Evolutionary conservation across 2,888 invertebrate genomes (phyloP).

Genomic region (Tipula unca): DNA sequence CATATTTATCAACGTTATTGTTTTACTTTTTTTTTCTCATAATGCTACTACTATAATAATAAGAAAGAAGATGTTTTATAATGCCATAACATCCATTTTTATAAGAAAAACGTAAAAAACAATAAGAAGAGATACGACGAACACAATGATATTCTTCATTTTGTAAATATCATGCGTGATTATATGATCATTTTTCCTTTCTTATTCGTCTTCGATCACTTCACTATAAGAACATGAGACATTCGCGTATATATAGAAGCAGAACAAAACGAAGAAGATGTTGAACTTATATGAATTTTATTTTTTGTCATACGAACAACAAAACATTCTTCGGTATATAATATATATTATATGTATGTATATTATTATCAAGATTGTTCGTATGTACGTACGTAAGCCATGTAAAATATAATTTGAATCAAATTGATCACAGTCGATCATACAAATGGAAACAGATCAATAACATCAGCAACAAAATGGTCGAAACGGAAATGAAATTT

Average conservation of each 20-base stretch:
- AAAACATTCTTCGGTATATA: not conserved
- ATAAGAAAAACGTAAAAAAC: not conserved
- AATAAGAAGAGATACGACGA: not conserved
- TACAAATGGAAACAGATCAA: not conserved
- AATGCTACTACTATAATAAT: not conserved
- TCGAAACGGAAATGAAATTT: not conserved
- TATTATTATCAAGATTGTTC: not conserved
- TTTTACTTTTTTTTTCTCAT: not conserved
- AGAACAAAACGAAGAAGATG: not conserved
- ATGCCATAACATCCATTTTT: not conserved
- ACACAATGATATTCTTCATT: not conserved
- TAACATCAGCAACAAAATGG: not conserved
- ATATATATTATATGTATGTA: no score
- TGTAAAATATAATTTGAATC: not conserved
- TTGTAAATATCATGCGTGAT: not conserved
- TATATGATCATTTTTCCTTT: not conserved
- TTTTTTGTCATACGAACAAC: not conserved
- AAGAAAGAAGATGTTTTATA: not conserved
- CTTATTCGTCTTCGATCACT: not conserved
- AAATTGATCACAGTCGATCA: not conserved
- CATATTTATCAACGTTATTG: not conserved
- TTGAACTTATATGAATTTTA: not conserved
- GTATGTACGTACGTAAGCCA: not conserved
- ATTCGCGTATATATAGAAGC: not conserved
- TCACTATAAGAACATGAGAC: not conserved